phyloP scores from a whole-genome alignment of 23 tunicate genomes.

The Ascidia mentula region DNA sequence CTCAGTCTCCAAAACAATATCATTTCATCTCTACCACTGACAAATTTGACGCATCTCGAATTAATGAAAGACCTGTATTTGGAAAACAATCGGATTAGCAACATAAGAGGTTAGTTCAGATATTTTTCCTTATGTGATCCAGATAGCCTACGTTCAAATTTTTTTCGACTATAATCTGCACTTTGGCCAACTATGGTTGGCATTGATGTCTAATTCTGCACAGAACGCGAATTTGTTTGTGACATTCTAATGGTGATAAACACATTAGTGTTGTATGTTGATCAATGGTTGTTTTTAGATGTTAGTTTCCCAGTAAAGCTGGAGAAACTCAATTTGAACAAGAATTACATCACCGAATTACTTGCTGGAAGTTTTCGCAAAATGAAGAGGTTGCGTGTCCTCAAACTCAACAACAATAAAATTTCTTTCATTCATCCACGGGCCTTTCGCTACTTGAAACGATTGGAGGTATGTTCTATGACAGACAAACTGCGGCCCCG shows the following conservation, averaged over 20 bases:
- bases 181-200: no score
- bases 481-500: no score
- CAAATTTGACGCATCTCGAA: background rate
- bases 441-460: slow-evolving; percentile 10
- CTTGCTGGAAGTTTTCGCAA: slow-evolving; percentile 15
- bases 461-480: background rate
- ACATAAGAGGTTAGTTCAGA: slow-evolving; percentile 5
- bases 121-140: no score
- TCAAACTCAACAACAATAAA: slow-evolving; percentile 30
- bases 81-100: background rate
- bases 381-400: slow-evolving; percentile 21
- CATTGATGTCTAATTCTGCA: no score
- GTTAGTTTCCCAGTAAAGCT: slow-evolving; percentile 31
- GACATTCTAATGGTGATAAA: no score
- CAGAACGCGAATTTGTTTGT: no score
- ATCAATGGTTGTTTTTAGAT: no score
- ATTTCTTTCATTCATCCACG: background rate
- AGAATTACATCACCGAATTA: slow-evolving; percentile 5
- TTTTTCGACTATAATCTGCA: no score
- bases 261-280: no score
- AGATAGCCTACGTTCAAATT: no score
- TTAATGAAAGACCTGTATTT: background rate
- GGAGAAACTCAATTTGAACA: slow-evolving; percentile 34
- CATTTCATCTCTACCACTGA: background rate
- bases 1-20: slow-evolving; percentile 4